These are phyloP conservation scores for Pithys albifrons DNA, from an alignment of 2,113 vertebrate genomes.

Conservation along the genomic window DNA sequence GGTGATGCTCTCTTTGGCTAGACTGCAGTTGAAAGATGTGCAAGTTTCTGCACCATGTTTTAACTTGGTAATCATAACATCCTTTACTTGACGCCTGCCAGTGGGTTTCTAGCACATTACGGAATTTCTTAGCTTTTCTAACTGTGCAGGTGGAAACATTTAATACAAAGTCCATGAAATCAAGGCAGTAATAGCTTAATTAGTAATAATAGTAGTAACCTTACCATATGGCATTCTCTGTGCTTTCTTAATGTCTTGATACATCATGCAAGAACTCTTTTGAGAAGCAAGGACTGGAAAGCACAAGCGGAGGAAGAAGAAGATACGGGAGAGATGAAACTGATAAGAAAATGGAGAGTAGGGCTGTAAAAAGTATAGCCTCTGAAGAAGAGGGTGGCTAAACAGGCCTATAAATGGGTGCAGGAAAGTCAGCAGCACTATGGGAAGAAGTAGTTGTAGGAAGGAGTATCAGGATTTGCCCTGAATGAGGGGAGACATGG, in stretches of 20 bases:
- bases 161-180: background rate
- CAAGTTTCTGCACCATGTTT: background rate
- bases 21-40: background rate
- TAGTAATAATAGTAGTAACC: background rate
- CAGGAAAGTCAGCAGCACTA: background rate
- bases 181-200: background rate
- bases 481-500: background rate
- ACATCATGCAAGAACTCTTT: background rate
- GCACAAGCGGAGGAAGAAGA: background rate
- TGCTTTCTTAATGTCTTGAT: background rate
- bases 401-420: background rate
- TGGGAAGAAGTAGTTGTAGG: background rate
- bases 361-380: background rate
- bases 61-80: background rate
- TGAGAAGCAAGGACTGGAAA: background rate
- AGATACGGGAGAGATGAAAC: background rate
- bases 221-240: background rate
- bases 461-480: background rate
- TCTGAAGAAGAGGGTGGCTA: background rate
- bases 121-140: background rate
- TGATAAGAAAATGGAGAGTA: background rate
- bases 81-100: background rate
- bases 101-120: background rate
- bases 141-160: background rate
- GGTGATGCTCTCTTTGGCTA: background rate